Conservation (phyloP, 2,797 vertebrate species). For the Gymnoscopelus microlampas region DNA sequence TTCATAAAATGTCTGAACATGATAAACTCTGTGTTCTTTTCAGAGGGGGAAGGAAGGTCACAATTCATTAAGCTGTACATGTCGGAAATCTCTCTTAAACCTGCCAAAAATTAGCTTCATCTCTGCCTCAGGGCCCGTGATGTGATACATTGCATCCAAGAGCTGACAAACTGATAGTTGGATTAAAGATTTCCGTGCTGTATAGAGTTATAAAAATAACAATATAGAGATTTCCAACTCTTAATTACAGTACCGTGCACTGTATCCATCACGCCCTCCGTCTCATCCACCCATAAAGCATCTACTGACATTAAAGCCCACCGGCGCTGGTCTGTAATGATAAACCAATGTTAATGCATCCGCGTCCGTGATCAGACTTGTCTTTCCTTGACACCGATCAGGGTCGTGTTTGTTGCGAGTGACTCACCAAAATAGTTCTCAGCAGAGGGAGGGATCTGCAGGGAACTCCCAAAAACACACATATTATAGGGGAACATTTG, state of each 20-base stretch:
- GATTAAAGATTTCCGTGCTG: conserved; percentile 25
- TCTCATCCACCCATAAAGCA: conserved; percentile 31
- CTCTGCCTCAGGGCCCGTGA: conserved; percentile 20
- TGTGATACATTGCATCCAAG: conserved; percentile 13
- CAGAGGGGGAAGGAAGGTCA: conserved; percentile 47
- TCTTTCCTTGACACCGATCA: conserved; percentile 50
- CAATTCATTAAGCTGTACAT: conserved; percentile 29
- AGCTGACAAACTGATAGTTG: conserved; percentile 23
- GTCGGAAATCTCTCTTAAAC: conserved; percentile 36
- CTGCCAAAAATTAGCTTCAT: conserved; percentile 34
- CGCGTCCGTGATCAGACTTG: conserved; percentile 69
- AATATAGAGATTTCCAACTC: conserved; percentile 20
- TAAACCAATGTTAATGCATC: conserved; percentile 50
- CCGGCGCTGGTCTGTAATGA: conserved; percentile 44
- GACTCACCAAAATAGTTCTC: conserved; percentile 49
- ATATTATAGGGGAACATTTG: conserved; percentile 1
- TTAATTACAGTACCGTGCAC: conserved; percentile 25
- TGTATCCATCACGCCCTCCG: conserved; percentile 3
- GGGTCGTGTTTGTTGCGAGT: conserved; percentile 46
- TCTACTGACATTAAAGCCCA: conserved; percentile 43
- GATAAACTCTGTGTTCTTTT: conserved; percentile 44
- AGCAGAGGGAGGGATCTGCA: conserved; percentile 25
- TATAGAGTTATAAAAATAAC: conserved; percentile 16
- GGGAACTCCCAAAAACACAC: conserved; percentile 10
- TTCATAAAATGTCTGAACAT: conserved; percentile 50